These are phyloP conservation scores for Polymixis lichenea DNA, from an alignment of 2,888 invertebrate species.

Conservation along the genomic window DNA sequence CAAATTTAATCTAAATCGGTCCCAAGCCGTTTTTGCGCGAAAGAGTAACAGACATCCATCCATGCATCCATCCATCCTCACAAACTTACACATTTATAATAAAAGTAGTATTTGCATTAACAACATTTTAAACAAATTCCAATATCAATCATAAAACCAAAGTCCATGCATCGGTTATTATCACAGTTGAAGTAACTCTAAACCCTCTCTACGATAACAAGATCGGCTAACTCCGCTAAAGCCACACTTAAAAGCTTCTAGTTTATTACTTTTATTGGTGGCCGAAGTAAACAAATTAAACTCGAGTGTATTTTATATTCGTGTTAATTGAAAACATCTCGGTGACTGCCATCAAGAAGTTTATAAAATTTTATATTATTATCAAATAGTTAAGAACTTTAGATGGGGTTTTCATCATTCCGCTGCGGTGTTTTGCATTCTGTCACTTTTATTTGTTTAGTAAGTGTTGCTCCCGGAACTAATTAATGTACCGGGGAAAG, in stretches of 20 bases:
- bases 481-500: not conserved
- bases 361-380: slow-evolving; percentile 59
- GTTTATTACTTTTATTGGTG: slow-evolving; percentile 66
- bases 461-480: not conserved
- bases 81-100: no score
- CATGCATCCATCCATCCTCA: no score
- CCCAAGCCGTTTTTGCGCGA: no score
- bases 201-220: slow-evolving; percentile 50
- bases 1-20: no score
- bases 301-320: slow-evolving; percentile 61
- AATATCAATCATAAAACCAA: slow-evolving; percentile 7
- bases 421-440: slow-evolving; percentile 3
- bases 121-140: not conserved
- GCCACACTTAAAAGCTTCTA: slow-evolving; percentile 50
- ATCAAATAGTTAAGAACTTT: slow-evolving; percentile 48
- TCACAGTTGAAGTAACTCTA: slow-evolving; percentile 14
- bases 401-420: slow-evolving; percentile 24
- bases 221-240: slow-evolving; percentile 36
- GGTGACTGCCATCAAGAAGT: slow-evolving; percentile 40
- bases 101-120: no score
- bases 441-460: slow-evolving; percentile 20
- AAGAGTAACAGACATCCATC: no score
- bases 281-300: slow-evolving; percentile 68
- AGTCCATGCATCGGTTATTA: slow-evolving; percentile 3
- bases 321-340: slow-evolving; percentile 67